Evolutionary conservation across 2,888 invertebrate species (phyloP), one percentile per base, ranked within the genome.

Genomic region (Dione juno): DNA sequence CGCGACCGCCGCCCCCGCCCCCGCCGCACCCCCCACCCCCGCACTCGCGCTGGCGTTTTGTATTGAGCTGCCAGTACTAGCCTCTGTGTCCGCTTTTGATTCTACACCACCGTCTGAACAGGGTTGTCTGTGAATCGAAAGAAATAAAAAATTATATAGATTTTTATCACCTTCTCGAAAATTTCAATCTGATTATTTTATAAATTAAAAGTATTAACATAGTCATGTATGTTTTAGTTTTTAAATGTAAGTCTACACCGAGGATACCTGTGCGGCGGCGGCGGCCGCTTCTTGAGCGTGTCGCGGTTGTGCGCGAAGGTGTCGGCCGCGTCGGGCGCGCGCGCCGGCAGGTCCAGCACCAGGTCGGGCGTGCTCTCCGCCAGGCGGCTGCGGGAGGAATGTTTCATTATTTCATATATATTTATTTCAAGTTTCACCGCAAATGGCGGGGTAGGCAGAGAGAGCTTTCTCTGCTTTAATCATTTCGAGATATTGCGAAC

Each of bases 341-440:
- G 92, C 80, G 95, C 89, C n/a, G 97, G 97, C 78, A 97, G 90
- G 88, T 97, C 97, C 95, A 97, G 96, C 75, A 97, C 97, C 70
- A 97, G 93, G 90, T 97, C 97, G 1, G 97, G 97, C 41, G 97
- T 92, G 91, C 82, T 93, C 87, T 82, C 93, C 77, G 74, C 94
- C 85, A 82, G 93, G 75, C 85, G 93, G 85, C 85, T 94, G 93
- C 69, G 86, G 53, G 16, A 3, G 3, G 16, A 48, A 16, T 16
- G n/a, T n/a, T n/a, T n/a, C n/a, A n/a, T n/a, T n/a, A n/a, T n/a
- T n/a, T n/a, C n/a, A n/a, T n/a, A n/a, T n/a, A n/a, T n/a, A n/a
- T n/a, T n/a, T n/a, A n/a, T n/a, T n/a, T n/a, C n/a, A n/a, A n/a
- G n/a, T n/a, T n/a, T n/a, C n/a, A n/a, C n/a, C 10, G 1, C 10